Conservation (phyloP, 2,797 vertebrate genomes). For the Halcyon leucocephala region DNA sequence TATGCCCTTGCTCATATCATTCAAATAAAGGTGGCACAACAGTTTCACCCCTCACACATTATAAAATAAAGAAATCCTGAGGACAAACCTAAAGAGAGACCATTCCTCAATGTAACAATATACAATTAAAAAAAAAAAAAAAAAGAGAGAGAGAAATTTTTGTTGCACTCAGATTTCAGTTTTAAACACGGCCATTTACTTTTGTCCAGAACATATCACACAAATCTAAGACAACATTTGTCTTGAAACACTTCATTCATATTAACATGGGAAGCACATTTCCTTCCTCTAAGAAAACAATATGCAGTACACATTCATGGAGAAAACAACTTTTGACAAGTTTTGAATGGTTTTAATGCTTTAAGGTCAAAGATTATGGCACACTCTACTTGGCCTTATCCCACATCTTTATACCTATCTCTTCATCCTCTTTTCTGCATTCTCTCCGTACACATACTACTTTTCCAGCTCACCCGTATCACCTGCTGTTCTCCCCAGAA, state of each 20-base stretch:
- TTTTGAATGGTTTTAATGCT: neutral
- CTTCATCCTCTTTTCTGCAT: neutral
- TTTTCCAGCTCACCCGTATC: neutral
- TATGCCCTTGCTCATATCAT: neutral
- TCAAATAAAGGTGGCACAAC: neutral
- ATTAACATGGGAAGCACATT: neutral
- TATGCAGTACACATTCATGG: fast-evolving
- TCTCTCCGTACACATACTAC: neutral
- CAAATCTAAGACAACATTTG: neutral
- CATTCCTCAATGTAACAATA: neutral
- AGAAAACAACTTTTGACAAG: neutral
- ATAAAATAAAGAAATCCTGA: neutral
- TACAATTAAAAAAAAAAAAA: too few species aligned
- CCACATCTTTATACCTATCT: neutral
- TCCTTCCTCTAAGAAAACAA: neutral
- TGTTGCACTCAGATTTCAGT: neutral
- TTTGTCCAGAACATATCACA: neutral
- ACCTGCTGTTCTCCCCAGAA: neutral
- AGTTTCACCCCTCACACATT: neutral
- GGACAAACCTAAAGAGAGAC: neutral
- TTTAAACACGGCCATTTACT: neutral
- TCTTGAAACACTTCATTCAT: neutral
- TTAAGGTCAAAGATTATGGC: neutral
- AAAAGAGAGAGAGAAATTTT: neutral
- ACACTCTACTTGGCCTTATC: neutral